Evolutionary conservation across 2,888 invertebrate genomes (phyloP).

Genomic region (Lampropteryx suffumata): DNA sequence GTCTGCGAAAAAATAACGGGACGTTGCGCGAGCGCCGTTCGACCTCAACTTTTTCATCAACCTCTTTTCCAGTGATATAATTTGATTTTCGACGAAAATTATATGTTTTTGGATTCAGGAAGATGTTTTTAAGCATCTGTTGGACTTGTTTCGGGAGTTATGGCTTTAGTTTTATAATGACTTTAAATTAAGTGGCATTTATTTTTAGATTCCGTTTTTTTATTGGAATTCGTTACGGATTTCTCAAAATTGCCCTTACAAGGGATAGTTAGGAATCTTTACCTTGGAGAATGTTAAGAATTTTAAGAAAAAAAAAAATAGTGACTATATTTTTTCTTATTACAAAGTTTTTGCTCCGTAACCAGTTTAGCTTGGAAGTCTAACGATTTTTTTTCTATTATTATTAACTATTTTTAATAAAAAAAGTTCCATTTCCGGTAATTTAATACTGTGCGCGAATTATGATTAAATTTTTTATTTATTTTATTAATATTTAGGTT

Average conservation of each 20-base stretch:
- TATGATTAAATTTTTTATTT: not conserved
- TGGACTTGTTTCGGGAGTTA: constrained; percentile 7
- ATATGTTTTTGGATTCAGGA: constrained; percentile 43
- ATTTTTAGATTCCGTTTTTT: constrained; percentile 46
- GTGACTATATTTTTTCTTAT: too few relatives aligned
- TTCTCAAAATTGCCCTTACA: constrained; percentile 37
- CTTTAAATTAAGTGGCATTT: constrained; percentile 14
- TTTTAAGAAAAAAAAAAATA: not conserved
- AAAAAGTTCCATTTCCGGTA: constrained; percentile 34
- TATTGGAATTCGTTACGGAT: constrained; percentile 39
- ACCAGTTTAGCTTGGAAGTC: not conserved
- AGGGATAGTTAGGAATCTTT: not conserved
- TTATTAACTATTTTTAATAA: not conserved
- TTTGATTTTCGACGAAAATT: constrained; percentile 61
- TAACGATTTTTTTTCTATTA: constrained; percentile 6
- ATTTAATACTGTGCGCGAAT: constrained; percentile 3
- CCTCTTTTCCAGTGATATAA: constrained; percentile 57
- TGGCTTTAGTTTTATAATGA: constrained; percentile 13
- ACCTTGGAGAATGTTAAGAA: constrained; percentile 3
- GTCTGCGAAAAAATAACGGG: constrained; percentile 56
- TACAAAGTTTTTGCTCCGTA: too few relatives aligned
- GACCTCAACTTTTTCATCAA: constrained; percentile 56
- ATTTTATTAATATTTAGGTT: constrained; percentile 5
- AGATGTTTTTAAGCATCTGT: constrained; percentile 37
- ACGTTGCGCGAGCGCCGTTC: constrained; percentile 56